A percentile compares a stretch with the other conserved stretches of the same genome.
Conservation (phyloP, 2,888 invertebrate genomes). For the Litoditis marina region DNA sequence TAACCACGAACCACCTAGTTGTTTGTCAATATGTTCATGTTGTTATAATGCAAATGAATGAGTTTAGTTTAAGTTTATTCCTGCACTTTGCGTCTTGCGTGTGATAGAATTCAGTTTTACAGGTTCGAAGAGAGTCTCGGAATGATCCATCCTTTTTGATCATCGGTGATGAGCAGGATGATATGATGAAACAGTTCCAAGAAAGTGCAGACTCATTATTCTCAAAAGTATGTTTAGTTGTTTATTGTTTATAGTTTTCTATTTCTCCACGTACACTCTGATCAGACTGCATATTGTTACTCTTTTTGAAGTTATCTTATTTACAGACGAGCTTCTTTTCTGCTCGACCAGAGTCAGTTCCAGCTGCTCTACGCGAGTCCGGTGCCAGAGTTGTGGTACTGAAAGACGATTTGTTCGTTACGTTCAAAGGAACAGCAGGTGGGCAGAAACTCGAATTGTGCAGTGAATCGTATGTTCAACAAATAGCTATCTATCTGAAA, state of each 20-base stretch:
- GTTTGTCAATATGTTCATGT: too few relatives aligned
- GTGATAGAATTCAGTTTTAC: too few relatives aligned
- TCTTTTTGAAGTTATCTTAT: too few relatives aligned
- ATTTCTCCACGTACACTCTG: too few relatives aligned
- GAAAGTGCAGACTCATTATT: slow-evolving; percentile 42
- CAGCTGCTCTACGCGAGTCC: slow-evolving; percentile 12
- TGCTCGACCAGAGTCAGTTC: slow-evolving; percentile 14
- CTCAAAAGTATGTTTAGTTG: slow-evolving; percentile 30
- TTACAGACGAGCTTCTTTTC: slow-evolving; percentile 26
- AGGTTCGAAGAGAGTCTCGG: slow-evolving; percentile 32
- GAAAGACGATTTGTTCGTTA: slow-evolving; percentile 42
- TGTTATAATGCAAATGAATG: too few relatives aligned
- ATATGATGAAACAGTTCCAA: slow-evolving; percentile 36
- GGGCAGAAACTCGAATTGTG: too few relatives aligned
- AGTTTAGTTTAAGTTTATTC: too few relatives aligned
- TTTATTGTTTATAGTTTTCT: background rate
- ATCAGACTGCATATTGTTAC: too few relatives aligned
- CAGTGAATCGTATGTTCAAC: too few relatives aligned
- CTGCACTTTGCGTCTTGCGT: too few relatives aligned
- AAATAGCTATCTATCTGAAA: too few relatives aligned
- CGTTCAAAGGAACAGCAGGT: slow-evolving; percentile 31
- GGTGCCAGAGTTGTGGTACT: slow-evolving; percentile 29
- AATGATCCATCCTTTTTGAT: slow-evolving; percentile 50
- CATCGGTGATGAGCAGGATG: slow-evolving; percentile 16
- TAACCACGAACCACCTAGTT: too few relatives aligned